Conservation (phyloP, 2,888 invertebrate genomes). For the Callinectes sapidus region DNA sequence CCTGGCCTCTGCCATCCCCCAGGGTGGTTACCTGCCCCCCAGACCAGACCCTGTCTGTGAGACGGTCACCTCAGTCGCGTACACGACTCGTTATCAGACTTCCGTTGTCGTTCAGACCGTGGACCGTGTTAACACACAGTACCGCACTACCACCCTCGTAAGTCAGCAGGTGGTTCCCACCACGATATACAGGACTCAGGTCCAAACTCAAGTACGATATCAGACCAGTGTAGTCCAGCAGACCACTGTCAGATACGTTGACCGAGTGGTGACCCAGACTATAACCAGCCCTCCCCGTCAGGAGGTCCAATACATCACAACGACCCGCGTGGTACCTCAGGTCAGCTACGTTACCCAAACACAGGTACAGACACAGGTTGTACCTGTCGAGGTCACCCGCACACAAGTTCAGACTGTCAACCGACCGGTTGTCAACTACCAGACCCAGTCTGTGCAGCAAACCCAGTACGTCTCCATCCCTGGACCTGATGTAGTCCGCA, state of each 20-base stretch:
- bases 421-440: conserved; percentile 51
- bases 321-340: conserved; percentile 63
- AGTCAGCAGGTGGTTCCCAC: conserved; percentile 64
- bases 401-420: conserved; percentile 60
- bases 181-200: conserved; percentile 56
- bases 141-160: conserved; percentile 61
- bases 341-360: conserved; percentile 66
- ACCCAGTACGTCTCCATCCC: conserved; percentile 62
- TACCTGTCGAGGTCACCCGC: conserved; percentile 63
- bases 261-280: conserved; percentile 60
- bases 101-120: conserved; percentile 48
- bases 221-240: conserved; percentile 58
- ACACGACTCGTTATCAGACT: conserved; percentile 58
- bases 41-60: conserved; percentile 15
- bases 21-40: conserved; percentile 44
- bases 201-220: conserved; percentile 55
- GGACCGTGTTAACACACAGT: conserved; percentile 57
- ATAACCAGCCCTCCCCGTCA: conserved; percentile 52
- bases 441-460: conserved; percentile 47
- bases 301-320: conserved; percentile 57
- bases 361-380: conserved; percentile 61
- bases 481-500: conserved; percentile 54
- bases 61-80: conserved; percentile 53
- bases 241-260: conserved; percentile 42
- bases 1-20: conserved; percentile 38